These are phyloP conservation scores for Chrysolina haemoptera DNA, from an alignment of 2,888 invertebrate species.

Conservation along the genomic window DNA sequence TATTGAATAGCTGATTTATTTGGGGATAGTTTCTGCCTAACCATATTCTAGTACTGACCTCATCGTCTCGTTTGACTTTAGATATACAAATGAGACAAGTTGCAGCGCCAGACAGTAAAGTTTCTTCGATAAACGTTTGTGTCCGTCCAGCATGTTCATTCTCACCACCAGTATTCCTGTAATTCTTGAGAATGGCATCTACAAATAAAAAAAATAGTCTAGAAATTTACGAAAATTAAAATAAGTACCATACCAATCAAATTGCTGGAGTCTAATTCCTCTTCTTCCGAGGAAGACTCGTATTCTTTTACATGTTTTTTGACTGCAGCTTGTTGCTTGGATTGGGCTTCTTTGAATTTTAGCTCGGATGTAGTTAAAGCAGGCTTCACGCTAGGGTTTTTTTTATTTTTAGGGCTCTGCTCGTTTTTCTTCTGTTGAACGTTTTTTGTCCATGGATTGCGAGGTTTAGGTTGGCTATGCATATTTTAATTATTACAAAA, in stretches of 20 bases:
- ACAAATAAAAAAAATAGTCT: slow-evolving; percentile 1
- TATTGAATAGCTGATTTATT: too few species aligned
- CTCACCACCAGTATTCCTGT: slow-evolving; percentile 67
- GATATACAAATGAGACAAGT: slow-evolving; percentile 94
- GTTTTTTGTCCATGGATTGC: slow-evolving; percentile 59
- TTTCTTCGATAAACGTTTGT: slow-evolving; percentile 82
- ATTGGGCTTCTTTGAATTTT: slow-evolving; percentile 71
- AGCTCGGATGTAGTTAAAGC: slow-evolving; percentile 57
- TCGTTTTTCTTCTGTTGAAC: slow-evolving; percentile 47
- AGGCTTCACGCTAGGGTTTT: slow-evolving; percentile 37
- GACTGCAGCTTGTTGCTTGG: slow-evolving; percentile 70
- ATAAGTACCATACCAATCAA: slow-evolving; percentile 67
- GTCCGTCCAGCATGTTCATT: slow-evolving; percentile 74
- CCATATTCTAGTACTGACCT: slow-evolving; percentile 70
- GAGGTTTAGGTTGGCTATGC: slow-evolving; percentile 51
- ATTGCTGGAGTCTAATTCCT: slow-evolving; percentile 71
- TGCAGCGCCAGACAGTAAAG: slow-evolving; percentile 83
- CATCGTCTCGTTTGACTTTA: slow-evolving; percentile 83
- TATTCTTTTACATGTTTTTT: slow-evolving; percentile 70
- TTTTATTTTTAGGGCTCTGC: slow-evolving; percentile 9
- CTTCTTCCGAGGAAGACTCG: slow-evolving; percentile 73
- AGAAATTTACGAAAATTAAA: not conserved
- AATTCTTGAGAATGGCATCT: slow-evolving; percentile 72
- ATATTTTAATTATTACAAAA: slow-evolving; percentile 40
- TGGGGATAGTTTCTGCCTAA: too few species aligned